Evolutionary conservation across 2,113 vertebrate genomes (phyloP), one percentile per base, ranked within the genome.

Genomic region (Camelus bactrianus): DNA sequence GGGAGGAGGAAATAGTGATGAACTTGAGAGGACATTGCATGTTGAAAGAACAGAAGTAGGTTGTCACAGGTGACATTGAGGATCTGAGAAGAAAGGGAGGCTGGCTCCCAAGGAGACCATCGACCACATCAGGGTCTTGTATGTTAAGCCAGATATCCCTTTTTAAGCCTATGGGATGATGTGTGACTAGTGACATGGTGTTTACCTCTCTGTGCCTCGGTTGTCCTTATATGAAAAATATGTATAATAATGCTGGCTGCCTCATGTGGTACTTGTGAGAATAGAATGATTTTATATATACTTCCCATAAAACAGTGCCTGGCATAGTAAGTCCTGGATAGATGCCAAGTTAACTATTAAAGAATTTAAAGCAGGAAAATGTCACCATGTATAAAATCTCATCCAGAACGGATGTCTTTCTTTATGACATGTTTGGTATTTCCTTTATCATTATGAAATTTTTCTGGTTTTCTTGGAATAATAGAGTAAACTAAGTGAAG

Each of bases 401-500:
- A 67, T 67, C 46, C 65, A 72, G 58, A 73, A 9, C 13, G 2
- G 7, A 8, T 81, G 46, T 50, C 30, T 81, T 82, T 93, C 69
- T 70, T 92, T 93, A 28, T 67, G 11, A 48, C 90, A 50, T 87
- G 24, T 75, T 90, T 84, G n/a, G 2, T 60, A 79, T 96, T 98
- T 96, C 60, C 77, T 96, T 58, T 67, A 60, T 84, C 22, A 42
- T 91, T 87, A 80, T 86, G 56, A 3, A 6, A 75, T 76, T 96
- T 95, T 81, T 22, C 8, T 50, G 15, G 9, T 81, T 86, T 96
- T 91, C 69, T 96, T 60, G 42, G 14, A 91, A 56, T 81, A 96
- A 87, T 35, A 88, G 17, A 28, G 38, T 91, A 95, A 94, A 92
- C 52, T 82, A 93, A 91, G 58, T n/a, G 20, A 95, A 96, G 60